phyloP scores from a whole-genome alignment of 2,113 vertebrate genomes.

The mouse (Mus musculus) region DNA sequence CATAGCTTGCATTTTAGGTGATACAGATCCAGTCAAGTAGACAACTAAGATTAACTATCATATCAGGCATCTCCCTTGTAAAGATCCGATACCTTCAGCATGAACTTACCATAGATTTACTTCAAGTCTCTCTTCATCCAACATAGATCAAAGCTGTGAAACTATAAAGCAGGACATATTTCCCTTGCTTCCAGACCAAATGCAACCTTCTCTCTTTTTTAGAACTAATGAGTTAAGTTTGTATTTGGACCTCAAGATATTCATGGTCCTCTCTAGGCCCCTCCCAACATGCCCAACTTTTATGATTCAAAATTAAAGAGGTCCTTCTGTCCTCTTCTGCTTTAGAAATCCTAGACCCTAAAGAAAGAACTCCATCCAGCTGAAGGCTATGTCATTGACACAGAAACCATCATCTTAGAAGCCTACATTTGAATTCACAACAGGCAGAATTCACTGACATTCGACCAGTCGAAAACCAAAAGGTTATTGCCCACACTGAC shows the following conservation, averaged over 20 bases:
- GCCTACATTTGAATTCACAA: neutral
- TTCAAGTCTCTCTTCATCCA: neutral
- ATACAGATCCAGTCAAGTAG: neutral
- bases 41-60: neutral
- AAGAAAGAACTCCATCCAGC: neutral
- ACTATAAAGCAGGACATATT: neutral
- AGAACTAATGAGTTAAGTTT: neutral
- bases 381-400: neutral
- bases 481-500: neutral
- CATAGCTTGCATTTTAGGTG: neutral
- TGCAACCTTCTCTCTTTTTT: neutral
- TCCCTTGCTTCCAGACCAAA: neutral
- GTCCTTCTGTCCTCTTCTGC: neutral
- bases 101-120: neutral
- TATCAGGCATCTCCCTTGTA: neutral
- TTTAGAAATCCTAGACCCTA: neutral
- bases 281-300: neutral
- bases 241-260: neutral
- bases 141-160: neutral
- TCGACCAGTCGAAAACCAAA: neutral
- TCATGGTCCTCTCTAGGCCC: neutral
- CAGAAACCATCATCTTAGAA: neutral
- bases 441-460: neutral
- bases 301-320: neutral
- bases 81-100: neutral